phyloP scores from a whole-genome alignment of 2,888 invertebrate genomes.

The Monochamus alternatus region DNA sequence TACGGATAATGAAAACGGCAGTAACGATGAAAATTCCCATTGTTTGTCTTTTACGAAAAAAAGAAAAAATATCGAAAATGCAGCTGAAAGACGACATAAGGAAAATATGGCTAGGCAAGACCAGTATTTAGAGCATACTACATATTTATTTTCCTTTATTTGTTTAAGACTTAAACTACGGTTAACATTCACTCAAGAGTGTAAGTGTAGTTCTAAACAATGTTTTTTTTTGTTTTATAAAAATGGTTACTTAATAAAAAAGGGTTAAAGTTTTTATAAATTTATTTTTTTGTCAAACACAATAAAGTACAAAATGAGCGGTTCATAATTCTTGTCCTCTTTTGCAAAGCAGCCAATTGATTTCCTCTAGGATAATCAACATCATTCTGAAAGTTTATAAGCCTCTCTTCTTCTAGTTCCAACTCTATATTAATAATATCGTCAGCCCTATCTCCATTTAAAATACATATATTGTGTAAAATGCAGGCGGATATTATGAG shows the following conservation, averaged over 20 bases:
- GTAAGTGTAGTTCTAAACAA: not conserved
- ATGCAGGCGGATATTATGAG: not conserved
- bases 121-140: not conserved
- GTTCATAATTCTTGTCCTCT: constrained; percentile 25
- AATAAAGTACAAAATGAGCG: too few species aligned
- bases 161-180: not conserved
- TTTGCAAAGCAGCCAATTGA: constrained; percentile 16
- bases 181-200: not conserved
- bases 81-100: constrained; percentile 8
- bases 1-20: too few species aligned
- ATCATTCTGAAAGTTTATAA: not conserved
- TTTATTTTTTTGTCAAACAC: too few species aligned
- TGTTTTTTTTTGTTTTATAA: not conserved
- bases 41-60: not conserved
- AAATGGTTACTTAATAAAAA: not conserved
- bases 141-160: not conserved
- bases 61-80: not conserved
- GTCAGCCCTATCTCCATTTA: not conserved
- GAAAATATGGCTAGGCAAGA: constrained; percentile 5
- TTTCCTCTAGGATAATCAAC: not conserved
- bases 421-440: not conserved
- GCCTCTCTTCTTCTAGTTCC: constrained; percentile 1
- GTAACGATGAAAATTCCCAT: too few species aligned
- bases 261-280: not conserved
- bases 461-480: constrained; percentile 3